A percentile compares a stretch with the other conserved stretches of the same genome.
These are phyloP conservation scores for Alsophila aescularia DNA, from an alignment of 2,888 invertebrate genomes.

Conservation along the genomic window DNA sequence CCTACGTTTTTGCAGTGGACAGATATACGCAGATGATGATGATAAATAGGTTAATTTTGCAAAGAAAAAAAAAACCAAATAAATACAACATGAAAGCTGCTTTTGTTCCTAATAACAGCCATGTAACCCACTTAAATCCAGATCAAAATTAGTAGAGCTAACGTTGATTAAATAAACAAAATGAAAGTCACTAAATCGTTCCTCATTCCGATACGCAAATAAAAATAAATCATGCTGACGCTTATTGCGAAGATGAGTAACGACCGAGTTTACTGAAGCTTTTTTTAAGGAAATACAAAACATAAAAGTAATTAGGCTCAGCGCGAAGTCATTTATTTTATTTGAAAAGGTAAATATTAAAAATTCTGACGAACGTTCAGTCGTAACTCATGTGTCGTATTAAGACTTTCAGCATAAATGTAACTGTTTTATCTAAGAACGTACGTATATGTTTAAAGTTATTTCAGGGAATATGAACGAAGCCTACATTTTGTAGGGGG, in stretches of 20 bases:
- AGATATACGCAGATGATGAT: too few relatives aligned
- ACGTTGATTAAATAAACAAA: conserved; percentile 16
- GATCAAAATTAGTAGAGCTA: neutral
- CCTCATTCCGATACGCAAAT: conserved; percentile 29
- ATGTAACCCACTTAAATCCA: too few relatives aligned
- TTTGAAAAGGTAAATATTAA: conserved; percentile 35
- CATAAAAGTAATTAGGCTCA: conserved; percentile 51
- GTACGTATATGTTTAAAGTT: neutral
- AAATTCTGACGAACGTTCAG: conserved; percentile 34
- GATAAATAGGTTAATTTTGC: too few relatives aligned
- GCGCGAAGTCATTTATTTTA: conserved; percentile 42
- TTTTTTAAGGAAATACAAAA: conserved; percentile 50
- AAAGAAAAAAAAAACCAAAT: too few relatives aligned
- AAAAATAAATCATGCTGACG: conserved; percentile 55
- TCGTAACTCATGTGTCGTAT: conserved; percentile 10
- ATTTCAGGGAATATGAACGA: too few relatives aligned
- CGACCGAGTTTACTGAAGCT: conserved; percentile 52
- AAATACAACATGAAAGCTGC: too few relatives aligned
- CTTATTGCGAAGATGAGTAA: conserved; percentile 66
- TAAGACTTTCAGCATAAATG: neutral
- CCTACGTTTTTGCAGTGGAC: too few relatives aligned
- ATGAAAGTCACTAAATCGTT: conserved; percentile 4
- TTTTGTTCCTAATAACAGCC: too few relatives aligned
- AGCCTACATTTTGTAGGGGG: too few relatives aligned
- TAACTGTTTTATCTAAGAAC: neutral